phyloP scores from a whole-genome alignment of 2,888 invertebrate genomes.

The Mystacides longicornis region DNA sequence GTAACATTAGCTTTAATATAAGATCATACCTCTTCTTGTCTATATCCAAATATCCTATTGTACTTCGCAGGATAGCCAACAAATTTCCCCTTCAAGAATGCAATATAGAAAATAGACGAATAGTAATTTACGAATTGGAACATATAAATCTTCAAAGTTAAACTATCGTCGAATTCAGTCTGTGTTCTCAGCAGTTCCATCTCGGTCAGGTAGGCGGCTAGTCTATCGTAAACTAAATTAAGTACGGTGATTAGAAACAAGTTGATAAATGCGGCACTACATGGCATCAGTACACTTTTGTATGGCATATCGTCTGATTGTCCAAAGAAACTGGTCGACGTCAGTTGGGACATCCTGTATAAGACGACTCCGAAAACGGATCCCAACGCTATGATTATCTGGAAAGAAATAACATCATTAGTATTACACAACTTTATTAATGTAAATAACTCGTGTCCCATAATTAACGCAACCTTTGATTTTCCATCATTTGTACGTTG shows the following conservation, averaged over 20 bases:
- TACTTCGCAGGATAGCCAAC: constrained; percentile 72
- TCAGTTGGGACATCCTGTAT: constrained; percentile 62
- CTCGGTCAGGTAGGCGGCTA: constrained; percentile 64
- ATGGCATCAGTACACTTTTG: constrained; percentile 60
- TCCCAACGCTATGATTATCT: constrained; percentile 62
- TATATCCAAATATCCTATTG: constrained; percentile 59
- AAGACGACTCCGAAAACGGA: constrained; percentile 71
- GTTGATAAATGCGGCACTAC: constrained; percentile 72
- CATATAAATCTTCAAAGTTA: constrained; percentile 79
- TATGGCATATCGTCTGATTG: constrained; percentile 43
- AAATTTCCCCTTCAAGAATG: constrained; percentile 69
- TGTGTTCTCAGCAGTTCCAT: constrained; percentile 72
- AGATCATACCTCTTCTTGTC: constrained; percentile 60
- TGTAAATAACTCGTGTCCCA: too few relatives aligned
- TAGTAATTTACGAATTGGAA: constrained; percentile 89
- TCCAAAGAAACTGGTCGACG: constrained; percentile 50
- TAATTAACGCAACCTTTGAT: too few relatives aligned
- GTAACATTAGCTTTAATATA: too few relatives aligned
- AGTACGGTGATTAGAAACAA: constrained; percentile 67
- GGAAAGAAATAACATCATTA: constrained; percentile 31
- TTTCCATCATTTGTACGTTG: too few relatives aligned
- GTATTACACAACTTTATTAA: too few relatives aligned
- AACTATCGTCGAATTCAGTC: constrained; percentile 78
- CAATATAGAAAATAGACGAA: constrained; percentile 80
- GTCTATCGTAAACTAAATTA: constrained; percentile 58